Percentiles rank a stretch among this genome's conserved stretches.
Evolutionary conservation across 2,888 invertebrate species (phyloP).

Genomic region (Sepioteuthis lessoniana): DNA sequence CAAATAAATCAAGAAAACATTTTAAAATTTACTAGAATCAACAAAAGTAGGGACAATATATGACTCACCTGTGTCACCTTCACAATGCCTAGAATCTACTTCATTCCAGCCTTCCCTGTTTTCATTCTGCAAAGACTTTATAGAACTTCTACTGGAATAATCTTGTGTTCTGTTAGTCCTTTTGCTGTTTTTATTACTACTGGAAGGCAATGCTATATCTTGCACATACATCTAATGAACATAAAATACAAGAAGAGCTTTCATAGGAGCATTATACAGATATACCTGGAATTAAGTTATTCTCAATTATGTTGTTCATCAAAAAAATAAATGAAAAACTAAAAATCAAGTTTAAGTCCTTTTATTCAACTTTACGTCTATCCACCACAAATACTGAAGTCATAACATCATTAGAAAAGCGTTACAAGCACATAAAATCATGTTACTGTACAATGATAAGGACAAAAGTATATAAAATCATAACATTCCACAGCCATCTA

Average conservation of each 20-base stretch:
- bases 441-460: too few species aligned
- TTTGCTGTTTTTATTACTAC: not conserved
- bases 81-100: not conserved
- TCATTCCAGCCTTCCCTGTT: not conserved
- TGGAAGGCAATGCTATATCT: constrained; percentile 39
- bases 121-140: not conserved
- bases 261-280: not conserved
- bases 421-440: too few species aligned
- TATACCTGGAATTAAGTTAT: too few species aligned
- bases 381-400: too few species aligned
- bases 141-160: not conserved
- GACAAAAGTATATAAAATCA: too few species aligned
- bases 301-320: too few species aligned
- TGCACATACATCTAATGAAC: not conserved
- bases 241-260: not conserved
- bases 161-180: not conserved
- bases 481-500: too few species aligned
- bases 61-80: not conserved
- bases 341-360: too few species aligned
- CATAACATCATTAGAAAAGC: too few species aligned
- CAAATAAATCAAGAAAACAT: not conserved
- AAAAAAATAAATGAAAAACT: too few species aligned
- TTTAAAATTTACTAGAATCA: not conserved
- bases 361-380: too few species aligned
- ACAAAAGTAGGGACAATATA: not conserved